phyloP scores from a whole-genome alignment of 1,140 invertebrate species.

The Tachypleus tridentatus region DNA sequence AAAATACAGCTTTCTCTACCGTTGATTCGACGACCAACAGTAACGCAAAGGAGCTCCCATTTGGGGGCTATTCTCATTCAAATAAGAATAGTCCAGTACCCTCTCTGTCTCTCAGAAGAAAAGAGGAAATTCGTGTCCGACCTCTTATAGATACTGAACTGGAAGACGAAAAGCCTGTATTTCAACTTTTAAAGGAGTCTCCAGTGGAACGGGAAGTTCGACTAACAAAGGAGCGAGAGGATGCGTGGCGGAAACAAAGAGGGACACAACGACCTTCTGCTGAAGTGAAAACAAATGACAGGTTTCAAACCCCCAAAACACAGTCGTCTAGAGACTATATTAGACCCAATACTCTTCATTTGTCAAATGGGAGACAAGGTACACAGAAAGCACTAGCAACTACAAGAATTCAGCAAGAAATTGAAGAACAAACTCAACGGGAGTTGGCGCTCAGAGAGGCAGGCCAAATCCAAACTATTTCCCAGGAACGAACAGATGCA shows the following conservation, averaged over 20 bases:
- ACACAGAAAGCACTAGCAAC: conserved; percentile 33
- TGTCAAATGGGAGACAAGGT: conserved; percentile 4
- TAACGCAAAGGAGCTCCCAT: not conserved
- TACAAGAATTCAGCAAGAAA: conserved; percentile 36
- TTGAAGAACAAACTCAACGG: conserved; percentile 34
- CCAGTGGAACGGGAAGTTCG: conserved; percentile 46
- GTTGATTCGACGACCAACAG: not conserved
- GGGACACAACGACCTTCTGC: conserved; percentile 19
- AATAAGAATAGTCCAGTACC: too few relatives aligned
- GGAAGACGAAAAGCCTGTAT: conserved; percentile 11
- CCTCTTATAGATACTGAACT: conserved; percentile 13
- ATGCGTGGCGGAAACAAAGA: conserved; percentile 37
- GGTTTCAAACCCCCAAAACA: not conserved
- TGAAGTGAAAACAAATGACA: not conserved
- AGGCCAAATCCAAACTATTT: conserved; percentile 34
- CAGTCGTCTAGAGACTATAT: not conserved
- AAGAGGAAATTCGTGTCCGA: conserved; percentile 12
- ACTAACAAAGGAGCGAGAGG: conserved; percentile 41
- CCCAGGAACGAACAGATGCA: conserved; percentile 32
- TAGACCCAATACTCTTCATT: too few relatives aligned
- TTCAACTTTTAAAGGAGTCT: conserved; percentile 36
- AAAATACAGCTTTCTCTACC: not conserved
- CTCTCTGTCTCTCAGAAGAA: not conserved
- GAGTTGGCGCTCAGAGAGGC: conserved; percentile 33
- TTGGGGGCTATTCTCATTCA: not conserved